These are phyloP conservation scores for Paracyclopina nana DNA, from an alignment of 1,140 invertebrate species.

Conservation along the genomic window DNA sequence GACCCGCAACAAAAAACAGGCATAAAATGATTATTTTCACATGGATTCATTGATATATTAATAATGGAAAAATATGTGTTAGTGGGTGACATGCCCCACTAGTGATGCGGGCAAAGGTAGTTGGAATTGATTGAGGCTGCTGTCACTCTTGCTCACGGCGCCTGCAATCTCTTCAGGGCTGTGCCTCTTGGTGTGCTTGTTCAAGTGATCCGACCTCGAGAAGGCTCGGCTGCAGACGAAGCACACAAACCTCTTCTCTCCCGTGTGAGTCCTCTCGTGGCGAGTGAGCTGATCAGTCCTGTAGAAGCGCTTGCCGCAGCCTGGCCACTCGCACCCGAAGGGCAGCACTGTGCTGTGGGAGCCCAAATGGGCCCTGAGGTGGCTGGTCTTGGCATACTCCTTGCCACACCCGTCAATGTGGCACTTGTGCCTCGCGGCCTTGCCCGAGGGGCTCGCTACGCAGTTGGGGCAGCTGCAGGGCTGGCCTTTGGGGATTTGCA, in stretches of 20 bases:
- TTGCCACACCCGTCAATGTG: slow-evolving; percentile 6
- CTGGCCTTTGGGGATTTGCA: background rate
- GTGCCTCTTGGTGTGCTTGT: slow-evolving; percentile 6
- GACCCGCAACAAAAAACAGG: no score
- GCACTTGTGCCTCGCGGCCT: slow-evolving; percentile 6
- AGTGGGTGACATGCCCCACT: no score
- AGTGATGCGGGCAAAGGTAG: no score
- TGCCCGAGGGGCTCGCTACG: background rate
- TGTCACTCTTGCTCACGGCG: no score
- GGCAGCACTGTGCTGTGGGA: slow-evolving; percentile 29
- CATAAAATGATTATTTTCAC: no score
- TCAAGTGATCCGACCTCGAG: slow-evolving; percentile 38
- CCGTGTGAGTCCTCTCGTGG: slow-evolving; percentile 41
- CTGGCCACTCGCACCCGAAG: slow-evolving; percentile 36
- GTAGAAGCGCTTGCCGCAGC: slow-evolving; percentile 41
- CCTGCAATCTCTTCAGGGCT: no score
- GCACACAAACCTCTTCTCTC: slow-evolving; percentile 44
- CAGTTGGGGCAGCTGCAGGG: background rate
- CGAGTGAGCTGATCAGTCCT: slow-evolving; percentile 44
- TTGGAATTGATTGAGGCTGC: no score
- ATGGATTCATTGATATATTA: no score
- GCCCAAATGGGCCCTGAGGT: background rate
- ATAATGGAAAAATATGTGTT: no score
- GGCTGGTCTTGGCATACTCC: slow-evolving; percentile 3
- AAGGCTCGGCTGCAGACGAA: slow-evolving; percentile 40